Evolutionary conservation across 2,888 invertebrate genomes (phyloP), one percentile per base, ranked within the genome.

Genomic region (Idaea straminata): DNA sequence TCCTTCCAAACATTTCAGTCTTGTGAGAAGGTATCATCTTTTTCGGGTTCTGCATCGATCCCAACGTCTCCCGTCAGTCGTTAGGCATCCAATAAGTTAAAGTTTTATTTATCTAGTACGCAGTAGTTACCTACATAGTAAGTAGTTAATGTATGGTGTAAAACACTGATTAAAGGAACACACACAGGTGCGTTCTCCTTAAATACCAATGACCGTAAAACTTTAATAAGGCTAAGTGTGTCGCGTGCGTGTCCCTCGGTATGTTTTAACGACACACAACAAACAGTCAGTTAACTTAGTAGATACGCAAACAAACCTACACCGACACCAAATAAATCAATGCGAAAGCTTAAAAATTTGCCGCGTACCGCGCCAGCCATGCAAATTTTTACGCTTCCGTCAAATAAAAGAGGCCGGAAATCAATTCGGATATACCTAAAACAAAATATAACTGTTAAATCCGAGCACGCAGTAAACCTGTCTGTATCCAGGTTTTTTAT

Each of bases 361-460:
- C 3, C 59, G 15, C 59, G 59, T 5, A 25, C 25, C 25, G 25
- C 25, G 25, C 25, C 25, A 25, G 25, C 25, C 6, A 25, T 47
- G 16, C 58, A 63, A 67, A 67, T 69, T 63, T 57, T 64, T 67
- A 34, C 59, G 34, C 66, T 59, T 69, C 61, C 62, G 66, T 59
- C 35, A 61, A 63, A 36, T 65, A 68, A 61, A 62, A 63, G 36
- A 4, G 5, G 13, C 35, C 64, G 61, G 69, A 69, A 68, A 71
- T 68, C 65, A 66, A 38, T 16, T 35, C 63, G 61, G 63, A 67
- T 59, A 65, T 61, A 25, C 25, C 25, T 1, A 61, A 62, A 66
- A 65, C 65, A 66, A 69, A 65, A 61, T 63, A 74, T 76, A 78
- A 80, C 74, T 74, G 67, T 76, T 64, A 72, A 74, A 77, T 71